Conservation (phyloP, 2,113 vertebrate genomes). For the Gasterosteus nipponicus region DNA sequence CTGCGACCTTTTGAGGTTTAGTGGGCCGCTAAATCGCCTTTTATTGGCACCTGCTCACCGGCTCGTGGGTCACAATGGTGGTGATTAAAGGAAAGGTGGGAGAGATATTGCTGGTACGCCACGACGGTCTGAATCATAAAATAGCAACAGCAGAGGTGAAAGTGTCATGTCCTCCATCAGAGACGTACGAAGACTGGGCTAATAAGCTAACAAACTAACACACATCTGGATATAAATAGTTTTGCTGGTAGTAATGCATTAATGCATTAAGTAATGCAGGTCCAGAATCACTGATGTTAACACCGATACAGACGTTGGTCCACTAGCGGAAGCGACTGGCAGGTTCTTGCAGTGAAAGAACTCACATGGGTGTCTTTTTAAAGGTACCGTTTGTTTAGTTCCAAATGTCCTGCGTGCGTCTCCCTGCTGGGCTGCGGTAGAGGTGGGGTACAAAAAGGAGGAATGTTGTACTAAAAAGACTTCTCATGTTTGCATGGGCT, state of each 20-base stretch:
- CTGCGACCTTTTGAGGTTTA: conserved; percentile 63
- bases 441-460: not conserved
- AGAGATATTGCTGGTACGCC: conserved; percentile 21
- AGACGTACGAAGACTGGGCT: not conserved
- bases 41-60: conserved; percentile 40
- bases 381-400: not conserved
- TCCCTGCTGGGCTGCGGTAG: not conserved
- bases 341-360: not conserved
- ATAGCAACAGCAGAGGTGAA: not conserved
- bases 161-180: not conserved
- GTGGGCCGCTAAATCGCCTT: conserved; percentile 61
- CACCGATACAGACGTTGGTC: not conserved
- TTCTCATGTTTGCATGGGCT: not conserved
- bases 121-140: conserved; percentile 1
- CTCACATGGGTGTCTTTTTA: not conserved
- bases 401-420: not conserved
- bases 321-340: not conserved
- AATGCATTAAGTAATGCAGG: not conserved
- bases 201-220: not conserved
- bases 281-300: not conserved
- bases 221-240: not conserved
- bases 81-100: conserved; percentile 16
- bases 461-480: not conserved
- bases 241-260: not conserved
- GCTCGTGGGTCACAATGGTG: conserved; percentile 50